Conservation (phyloP, 2,113 vertebrate species). For the Mohoua ochrocephala region DNA sequence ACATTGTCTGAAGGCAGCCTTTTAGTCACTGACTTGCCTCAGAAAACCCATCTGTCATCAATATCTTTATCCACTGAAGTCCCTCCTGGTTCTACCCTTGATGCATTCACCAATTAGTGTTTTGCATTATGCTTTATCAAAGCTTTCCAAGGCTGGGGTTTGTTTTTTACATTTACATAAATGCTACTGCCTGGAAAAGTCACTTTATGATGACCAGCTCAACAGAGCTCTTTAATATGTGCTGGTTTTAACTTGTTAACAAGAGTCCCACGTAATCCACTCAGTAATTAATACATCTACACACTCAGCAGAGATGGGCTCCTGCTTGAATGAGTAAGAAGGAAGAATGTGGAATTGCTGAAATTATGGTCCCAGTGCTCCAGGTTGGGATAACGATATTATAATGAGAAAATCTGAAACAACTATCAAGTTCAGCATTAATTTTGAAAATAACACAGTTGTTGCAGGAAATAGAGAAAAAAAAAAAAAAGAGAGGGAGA, state of each 20-base stretch:
- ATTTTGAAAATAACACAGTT: background rate
- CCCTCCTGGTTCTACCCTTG: background rate
- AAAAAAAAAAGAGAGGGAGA: background rate
- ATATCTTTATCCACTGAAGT: background rate
- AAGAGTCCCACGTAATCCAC: background rate
- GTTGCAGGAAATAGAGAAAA: background rate
- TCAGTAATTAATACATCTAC: background rate
- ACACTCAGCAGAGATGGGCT: background rate
- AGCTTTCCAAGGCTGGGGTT: background rate
- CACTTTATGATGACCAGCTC: background rate
- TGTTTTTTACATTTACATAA: background rate
- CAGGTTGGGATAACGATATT: background rate
- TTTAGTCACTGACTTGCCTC: background rate
- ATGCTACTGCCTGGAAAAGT: background rate
- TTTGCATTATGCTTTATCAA: background rate
- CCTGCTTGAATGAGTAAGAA: background rate
- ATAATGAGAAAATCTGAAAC: background rate
- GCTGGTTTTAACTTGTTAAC: background rate
- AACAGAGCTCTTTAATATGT: background rate
- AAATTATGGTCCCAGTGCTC: background rate
- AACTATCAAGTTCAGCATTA: background rate
- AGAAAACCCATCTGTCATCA: background rate
- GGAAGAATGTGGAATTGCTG: background rate
- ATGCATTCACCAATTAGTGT: background rate
- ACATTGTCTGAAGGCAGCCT: background rate